These are phyloP conservation scores for Hydrochoerus hydrochaeris DNA, from an alignment of 2,113 vertebrate genomes.

Conservation along the genomic window DNA sequence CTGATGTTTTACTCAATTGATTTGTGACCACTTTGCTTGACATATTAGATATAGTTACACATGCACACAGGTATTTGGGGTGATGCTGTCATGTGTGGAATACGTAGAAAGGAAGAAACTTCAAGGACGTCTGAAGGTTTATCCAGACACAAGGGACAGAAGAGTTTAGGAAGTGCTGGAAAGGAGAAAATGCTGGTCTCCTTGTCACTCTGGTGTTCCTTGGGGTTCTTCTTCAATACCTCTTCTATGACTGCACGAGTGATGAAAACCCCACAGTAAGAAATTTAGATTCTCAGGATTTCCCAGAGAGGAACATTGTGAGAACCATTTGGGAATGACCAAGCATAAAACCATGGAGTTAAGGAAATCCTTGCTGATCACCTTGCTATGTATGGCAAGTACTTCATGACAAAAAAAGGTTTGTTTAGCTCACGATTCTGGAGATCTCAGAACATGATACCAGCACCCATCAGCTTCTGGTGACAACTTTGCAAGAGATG, in stretches of 20 bases:
- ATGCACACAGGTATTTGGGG: background rate
- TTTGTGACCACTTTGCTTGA: background rate
- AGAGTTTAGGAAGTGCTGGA: accelerated
- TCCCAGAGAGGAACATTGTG: background rate
- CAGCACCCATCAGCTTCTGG: background rate
- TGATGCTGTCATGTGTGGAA: background rate
- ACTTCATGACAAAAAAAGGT: background rate
- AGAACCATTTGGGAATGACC: background rate
- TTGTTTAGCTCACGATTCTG: background rate
- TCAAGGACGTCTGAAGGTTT: background rate
- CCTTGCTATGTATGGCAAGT: background rate
- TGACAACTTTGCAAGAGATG: background rate
- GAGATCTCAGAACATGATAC: background rate
- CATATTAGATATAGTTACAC: background rate
- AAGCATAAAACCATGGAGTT: background rate
- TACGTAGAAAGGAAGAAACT: background rate
- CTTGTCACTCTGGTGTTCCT: background rate
- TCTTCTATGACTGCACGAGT: background rate
- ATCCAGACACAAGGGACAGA: background rate
- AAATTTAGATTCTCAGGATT: background rate
- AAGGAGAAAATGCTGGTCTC: background rate
- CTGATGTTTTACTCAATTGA: background rate
- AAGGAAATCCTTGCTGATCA: background rate
- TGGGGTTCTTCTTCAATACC: background rate
- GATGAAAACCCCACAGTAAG: background rate